Evolutionary conservation across 53 echinoderm and acorn worm species (phyloP).

Genomic region (Arbacia lixula): DNA sequence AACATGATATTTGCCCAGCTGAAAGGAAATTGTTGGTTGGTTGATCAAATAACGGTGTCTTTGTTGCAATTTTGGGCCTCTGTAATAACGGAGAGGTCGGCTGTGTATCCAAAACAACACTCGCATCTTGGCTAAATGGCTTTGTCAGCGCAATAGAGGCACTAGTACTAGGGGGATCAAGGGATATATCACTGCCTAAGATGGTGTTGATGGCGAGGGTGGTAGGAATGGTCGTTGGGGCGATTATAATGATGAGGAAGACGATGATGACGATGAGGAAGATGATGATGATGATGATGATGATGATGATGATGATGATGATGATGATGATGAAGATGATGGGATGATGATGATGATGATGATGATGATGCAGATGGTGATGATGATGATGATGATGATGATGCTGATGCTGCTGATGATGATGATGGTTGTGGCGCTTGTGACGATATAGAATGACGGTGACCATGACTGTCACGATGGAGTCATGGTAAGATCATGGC

Average conservation of each 20-base stretch:
- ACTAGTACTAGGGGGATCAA: no score
- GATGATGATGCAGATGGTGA: not conserved
- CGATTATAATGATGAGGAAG: not conserved
- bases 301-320: conserved; percentile 1
- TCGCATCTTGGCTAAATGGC: no score
- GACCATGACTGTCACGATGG: not conserved
- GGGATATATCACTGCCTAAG: no score
- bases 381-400: not conserved
- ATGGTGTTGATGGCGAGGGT: not conserved
- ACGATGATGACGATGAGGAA: not conserved
- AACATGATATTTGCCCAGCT: no score
- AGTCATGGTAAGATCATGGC: not conserved
- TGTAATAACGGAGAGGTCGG: no score
- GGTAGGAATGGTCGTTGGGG: not conserved
- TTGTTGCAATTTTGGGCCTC: no score
- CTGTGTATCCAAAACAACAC: no score
- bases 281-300: not conserved
- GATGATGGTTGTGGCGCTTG: not conserved
- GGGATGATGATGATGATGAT: not conserved
- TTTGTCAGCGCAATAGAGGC: no score
- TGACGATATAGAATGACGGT: not conserved
- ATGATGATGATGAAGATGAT: not conserved
- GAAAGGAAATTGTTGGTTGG: no score
- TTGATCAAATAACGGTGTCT: no score
- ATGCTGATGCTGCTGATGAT: not conserved